These are phyloP conservation scores for Epinotia ramella DNA, from an alignment of 2,888 invertebrate genomes.

Conservation along the genomic window DNA sequence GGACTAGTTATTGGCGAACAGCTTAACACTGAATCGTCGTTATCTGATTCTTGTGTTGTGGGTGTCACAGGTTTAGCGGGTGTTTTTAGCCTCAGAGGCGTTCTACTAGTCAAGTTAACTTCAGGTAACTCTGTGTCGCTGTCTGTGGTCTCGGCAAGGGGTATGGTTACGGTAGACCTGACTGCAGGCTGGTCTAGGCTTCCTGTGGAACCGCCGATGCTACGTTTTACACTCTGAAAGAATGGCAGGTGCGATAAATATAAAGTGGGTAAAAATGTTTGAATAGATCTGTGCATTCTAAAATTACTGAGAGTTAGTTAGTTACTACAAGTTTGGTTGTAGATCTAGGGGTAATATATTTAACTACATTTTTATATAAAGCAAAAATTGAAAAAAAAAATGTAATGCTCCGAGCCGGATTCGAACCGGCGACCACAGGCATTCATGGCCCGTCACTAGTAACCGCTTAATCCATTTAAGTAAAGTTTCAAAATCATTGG, in stretches of 20 bases:
- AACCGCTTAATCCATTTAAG: no score
- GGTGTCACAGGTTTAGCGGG: slow-evolving; percentile 2
- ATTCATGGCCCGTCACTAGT: no score
- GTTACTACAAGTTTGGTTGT: no score
- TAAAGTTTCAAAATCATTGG: no score
- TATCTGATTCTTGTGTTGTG: slow-evolving; percentile 47
- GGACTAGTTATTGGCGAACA: slow-evolving; percentile 75
- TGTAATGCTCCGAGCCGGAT: no score
- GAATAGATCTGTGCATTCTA: no score
- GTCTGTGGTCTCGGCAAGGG: slow-evolving; percentile 2
- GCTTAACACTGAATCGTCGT: slow-evolving; percentile 59
- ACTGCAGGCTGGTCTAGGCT: slow-evolving; percentile 56
- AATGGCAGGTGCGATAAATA: not conserved
- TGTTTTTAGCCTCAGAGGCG: not conserved
- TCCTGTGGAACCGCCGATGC: slow-evolving; percentile 49
- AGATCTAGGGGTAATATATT: no score
- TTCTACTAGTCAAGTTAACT: slow-evolving; percentile 10
- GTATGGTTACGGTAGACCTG: slow-evolving; percentile 29
- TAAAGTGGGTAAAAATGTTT: no score
- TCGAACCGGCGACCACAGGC: no score
- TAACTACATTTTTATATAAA: no score
- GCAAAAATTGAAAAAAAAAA: no score
- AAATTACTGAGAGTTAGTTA: no score
- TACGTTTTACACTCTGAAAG: slow-evolving; percentile 57
- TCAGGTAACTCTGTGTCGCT: slow-evolving; percentile 6